These are phyloP conservation scores for Osmerus mordax DNA, from an alignment of 2,113 vertebrate genomes.

Conservation along the genomic window DNA sequence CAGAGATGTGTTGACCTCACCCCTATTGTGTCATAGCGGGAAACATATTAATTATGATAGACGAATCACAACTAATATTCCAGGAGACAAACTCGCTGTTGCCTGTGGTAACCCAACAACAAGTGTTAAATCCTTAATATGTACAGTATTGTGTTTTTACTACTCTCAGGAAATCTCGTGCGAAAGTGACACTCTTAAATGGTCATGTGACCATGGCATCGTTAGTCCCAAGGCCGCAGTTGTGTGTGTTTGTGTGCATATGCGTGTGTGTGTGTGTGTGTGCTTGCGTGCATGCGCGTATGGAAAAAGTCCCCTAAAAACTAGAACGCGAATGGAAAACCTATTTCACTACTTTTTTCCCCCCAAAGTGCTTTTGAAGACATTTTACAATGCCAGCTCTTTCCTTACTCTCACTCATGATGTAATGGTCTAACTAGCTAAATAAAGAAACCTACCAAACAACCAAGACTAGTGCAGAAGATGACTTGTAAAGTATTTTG, in stretches of 20 bases:
- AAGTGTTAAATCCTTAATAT: background rate
- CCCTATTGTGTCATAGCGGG: slow-evolving; percentile 32
- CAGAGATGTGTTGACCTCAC: slow-evolving; percentile 50
- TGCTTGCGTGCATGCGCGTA: slow-evolving; percentile 11
- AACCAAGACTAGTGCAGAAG: no score
- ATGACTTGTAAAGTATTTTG: no score
- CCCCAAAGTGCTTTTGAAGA: slow-evolving; percentile 34
- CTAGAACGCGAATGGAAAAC: slow-evolving; percentile 59
- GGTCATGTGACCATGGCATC: slow-evolving; percentile 28
- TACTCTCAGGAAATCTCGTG: background rate
- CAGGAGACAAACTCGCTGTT: slow-evolving; percentile 26
- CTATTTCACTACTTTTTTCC: slow-evolving; percentile 46
- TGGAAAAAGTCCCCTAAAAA: slow-evolving; percentile 53
- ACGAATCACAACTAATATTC: slow-evolving; percentile 19
- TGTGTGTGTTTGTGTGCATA: slow-evolving; percentile 1
- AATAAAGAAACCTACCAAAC: slow-evolving; percentile 35
- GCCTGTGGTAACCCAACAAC: slow-evolving; percentile 41
- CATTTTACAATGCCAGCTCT: slow-evolving; percentile 46
- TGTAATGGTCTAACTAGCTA: slow-evolving; percentile 48
- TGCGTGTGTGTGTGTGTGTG: slow-evolving; percentile 19
- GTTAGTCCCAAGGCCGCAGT: slow-evolving; percentile 17
- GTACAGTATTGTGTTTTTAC: background rate
- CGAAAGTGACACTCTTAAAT: slow-evolving; percentile 14
- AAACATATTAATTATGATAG: slow-evolving; percentile 15
- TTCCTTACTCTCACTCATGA: slow-evolving; percentile 42